phyloP scores from a whole-genome alignment of 1,140 invertebrate species.

The Eumaeus atala region DNA sequence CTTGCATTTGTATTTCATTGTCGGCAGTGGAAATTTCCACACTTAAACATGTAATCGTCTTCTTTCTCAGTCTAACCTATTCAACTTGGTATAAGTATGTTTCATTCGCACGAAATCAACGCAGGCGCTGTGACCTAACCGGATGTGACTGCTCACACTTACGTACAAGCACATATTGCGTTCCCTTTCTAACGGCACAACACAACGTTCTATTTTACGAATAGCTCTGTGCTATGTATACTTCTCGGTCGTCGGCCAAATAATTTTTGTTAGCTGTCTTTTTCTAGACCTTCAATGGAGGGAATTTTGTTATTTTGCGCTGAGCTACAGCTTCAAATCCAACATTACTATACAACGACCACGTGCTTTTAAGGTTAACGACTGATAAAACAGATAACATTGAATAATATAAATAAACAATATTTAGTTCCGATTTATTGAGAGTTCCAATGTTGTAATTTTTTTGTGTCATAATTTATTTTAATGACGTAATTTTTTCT shows the following conservation, averaged over 20 bases:
- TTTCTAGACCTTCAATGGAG: constrained; percentile 71
- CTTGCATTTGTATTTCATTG: constrained; percentile 66
- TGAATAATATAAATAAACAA: constrained; percentile 68
- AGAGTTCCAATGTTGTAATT: too few relatives aligned
- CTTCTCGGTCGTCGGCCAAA: constrained; percentile 71
- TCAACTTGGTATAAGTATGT: constrained; percentile 34
- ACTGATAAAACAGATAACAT: constrained; percentile 65
- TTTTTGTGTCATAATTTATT: too few relatives aligned
- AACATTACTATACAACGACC: constrained; percentile 66
- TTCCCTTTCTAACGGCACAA: constrained; percentile 47
- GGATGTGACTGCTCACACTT: constrained; percentile 41
- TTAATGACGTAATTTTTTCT: too few relatives aligned
- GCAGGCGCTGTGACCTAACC: constrained; percentile 66
- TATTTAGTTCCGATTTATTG: constrained; percentile 19
- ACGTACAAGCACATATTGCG: constrained; percentile 29
- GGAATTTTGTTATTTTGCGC: constrained; percentile 66
- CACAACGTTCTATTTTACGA: constrained; percentile 70
- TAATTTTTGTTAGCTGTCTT: constrained; percentile 72
- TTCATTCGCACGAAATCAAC: constrained; percentile 51
- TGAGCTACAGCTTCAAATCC: constrained; percentile 72
- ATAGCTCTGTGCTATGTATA: constrained; percentile 73
- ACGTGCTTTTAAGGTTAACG: constrained; percentile 67
- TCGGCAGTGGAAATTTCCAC: constrained; percentile 71
- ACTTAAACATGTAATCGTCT: constrained; percentile 64
- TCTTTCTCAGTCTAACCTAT: constrained; percentile 36